phyloP scores from a whole-genome alignment of 1,140 invertebrate species.

The Calephelis virginiensis region DNA sequence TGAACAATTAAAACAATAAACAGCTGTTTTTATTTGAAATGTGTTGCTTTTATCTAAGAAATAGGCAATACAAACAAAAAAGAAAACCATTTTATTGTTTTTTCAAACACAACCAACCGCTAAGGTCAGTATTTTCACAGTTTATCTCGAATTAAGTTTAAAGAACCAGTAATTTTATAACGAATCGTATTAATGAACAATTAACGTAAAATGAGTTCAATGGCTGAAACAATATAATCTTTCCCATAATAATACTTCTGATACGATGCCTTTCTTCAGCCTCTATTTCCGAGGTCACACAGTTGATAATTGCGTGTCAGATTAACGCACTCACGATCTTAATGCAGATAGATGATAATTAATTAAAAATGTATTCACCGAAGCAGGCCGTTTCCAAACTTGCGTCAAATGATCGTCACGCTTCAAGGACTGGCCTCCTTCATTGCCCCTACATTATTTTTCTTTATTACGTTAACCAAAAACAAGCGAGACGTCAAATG shows the following conservation, averaged over 20 bases:
- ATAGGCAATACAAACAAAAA: background rate
- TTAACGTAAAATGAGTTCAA: slow-evolving; percentile 56
- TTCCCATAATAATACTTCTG: slow-evolving; percentile 50
- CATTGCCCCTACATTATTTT: background rate
- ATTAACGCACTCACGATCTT: slow-evolving; percentile 36
- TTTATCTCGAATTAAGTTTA: slow-evolving; percentile 3
- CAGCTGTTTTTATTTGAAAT: no score
- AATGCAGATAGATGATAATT: slow-evolving; percentile 65
- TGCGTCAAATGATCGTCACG: slow-evolving; percentile 44
- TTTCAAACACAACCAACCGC: background rate
- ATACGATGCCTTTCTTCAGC: slow-evolving; percentile 29
- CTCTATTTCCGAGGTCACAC: slow-evolving; percentile 31
- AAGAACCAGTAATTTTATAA: slow-evolving; percentile 11
- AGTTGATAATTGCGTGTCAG: slow-evolving; percentile 29
- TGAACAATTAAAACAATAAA: no score
- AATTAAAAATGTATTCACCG: slow-evolving; percentile 67
- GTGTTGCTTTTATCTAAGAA: background rate
- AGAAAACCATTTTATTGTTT: slow-evolving; percentile 1
- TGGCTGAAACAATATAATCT: slow-evolving; percentile 69
- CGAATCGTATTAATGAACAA: slow-evolving; percentile 63
- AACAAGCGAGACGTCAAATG: no score
- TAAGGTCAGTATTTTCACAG: background rate
- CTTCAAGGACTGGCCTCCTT: slow-evolving; percentile 28
- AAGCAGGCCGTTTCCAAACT: slow-evolving; percentile 62
- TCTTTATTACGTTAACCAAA: slow-evolving; percentile 1